Base-by-base conservation (phyloP, 2,113 vertebrate genomes). In the Pagrus major region DNA sequence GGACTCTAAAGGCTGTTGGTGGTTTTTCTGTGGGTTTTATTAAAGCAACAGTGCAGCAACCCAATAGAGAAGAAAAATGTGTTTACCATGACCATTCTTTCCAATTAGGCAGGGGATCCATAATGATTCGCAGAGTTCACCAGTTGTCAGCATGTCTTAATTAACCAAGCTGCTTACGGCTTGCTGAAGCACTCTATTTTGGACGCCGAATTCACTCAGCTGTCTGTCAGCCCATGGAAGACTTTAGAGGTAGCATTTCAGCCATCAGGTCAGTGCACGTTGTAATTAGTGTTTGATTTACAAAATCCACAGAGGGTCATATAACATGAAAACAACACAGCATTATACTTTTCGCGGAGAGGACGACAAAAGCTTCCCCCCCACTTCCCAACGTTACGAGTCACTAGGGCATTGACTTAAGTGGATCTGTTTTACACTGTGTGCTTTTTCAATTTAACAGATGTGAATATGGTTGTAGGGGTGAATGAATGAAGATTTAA, bases 251-350 rank as follows among this genome's bases (percentile, higher is more conserved):
- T 94, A 95, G 93, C 90, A 94, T 95, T 95, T 95, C 94, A 94
- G 91, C 90, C 92, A 94, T 95, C 96, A 95, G 96, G 96, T 96
- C 96, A 95, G 93, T 90, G 94, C 94, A 88, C 91, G 83, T 73
- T 91, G 92, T 96, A 97, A 97, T 97, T 96, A 96, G 95, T 91
- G 94, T 93, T 94, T 94, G 93, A 93, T 96, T 92, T 95, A 96
- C 92, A 90, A 93, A 89, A 88, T 94, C 92, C 89, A 93, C 94
- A 31, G 71, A 94, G 92, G 89, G 93, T 94, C 87, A 82, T 78
- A 75, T 64, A 85, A 89, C 83, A 58, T 59, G 92, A 90, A 87
- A 95, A 86, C 84, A 84, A 90, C 69, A 75, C 9, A 25, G 46
- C 65, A 29, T 86, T 84, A 71, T 72, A 31, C 37, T 12, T 77